These are phyloP conservation scores for Acanthosepion esculentum DNA, from an alignment of 2,888 invertebrate species.

Conservation along the genomic window DNA sequence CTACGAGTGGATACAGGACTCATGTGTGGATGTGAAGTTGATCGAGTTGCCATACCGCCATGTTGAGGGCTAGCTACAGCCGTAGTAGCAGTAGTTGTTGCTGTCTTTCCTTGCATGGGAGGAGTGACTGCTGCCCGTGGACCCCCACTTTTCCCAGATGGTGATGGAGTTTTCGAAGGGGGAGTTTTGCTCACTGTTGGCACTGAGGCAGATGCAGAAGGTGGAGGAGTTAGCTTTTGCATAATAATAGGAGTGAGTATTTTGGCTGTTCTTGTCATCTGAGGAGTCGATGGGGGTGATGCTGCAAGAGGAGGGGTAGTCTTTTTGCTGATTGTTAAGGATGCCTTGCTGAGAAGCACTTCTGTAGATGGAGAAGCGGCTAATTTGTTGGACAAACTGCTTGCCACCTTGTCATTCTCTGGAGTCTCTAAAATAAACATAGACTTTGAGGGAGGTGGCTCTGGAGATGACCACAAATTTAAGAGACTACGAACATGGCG, in stretches of 20 bases:
- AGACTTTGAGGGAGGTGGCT: slow-evolving; percentile 45
- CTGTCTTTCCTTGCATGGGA: background rate
- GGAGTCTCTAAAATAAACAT: background rate
- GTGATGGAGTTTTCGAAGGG: background rate
- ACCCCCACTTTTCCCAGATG: background rate
- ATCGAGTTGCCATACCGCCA: background rate
- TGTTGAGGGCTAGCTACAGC: too few relatives aligned
- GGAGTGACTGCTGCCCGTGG: background rate
- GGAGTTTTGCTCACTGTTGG: background rate
- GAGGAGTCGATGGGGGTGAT: background rate
- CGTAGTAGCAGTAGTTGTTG: background rate
- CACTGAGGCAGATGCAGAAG: background rate
- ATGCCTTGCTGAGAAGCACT: background rate
- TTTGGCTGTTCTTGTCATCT: slow-evolving; percentile 37
- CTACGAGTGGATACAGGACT: slow-evolving; percentile 13
- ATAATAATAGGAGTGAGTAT: background rate
- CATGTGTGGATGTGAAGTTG: background rate
- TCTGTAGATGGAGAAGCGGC: background rate
- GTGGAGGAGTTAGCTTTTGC: background rate
- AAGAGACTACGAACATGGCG: slow-evolving; percentile 56
- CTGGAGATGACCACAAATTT: slow-evolving; percentile 57
- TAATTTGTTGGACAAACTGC: background rate
- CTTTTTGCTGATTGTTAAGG: background rate
- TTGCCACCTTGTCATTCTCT: background rate
- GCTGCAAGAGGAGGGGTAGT: background rate